phyloP scores from a whole-genome alignment of 2,888 invertebrate species.

The Apoderus coryli region DNA sequence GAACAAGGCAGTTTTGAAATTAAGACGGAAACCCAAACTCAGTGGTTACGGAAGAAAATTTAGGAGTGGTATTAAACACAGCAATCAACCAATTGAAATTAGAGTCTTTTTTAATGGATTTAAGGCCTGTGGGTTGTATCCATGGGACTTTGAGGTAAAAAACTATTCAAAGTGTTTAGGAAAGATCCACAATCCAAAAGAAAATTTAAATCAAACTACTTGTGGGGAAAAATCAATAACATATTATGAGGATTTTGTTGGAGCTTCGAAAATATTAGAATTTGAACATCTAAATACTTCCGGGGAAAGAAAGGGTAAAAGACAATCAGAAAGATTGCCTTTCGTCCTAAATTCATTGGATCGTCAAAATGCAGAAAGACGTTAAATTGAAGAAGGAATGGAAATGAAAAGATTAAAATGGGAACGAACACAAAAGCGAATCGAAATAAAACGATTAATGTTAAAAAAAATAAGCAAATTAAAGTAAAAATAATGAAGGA shows the following conservation, averaged over 20 bases:
- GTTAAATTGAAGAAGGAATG: constrained; percentile 8
- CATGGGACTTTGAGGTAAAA: constrained; percentile 8
- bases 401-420: constrained; percentile 5
- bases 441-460: constrained; percentile 4
- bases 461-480: constrained; percentile 2
- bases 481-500: constrained; percentile 3
- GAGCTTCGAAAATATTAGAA: constrained; percentile 2
- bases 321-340: constrained; percentile 9
- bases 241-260: constrained; percentile 3
- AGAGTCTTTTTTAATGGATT: constrained; percentile 12
- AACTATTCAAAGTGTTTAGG: constrained; percentile 10
- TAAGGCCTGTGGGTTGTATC: constrained; percentile 10
- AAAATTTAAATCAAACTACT: constrained; percentile 3
- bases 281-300: constrained; percentile 2
- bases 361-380: constrained; percentile 9
- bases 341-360: constrained; percentile 9
- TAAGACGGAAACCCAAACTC: constrained; percentile 17
- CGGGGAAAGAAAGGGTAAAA: constrained; percentile 10
- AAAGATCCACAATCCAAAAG: constrained; percentile 4
- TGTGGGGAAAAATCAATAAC: constrained; percentile 2
- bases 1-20: constrained; percentile 20
- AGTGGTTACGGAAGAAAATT: constrained; percentile 12
- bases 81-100: constrained; percentile 6
- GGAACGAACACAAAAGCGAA: constrained; percentile 6
- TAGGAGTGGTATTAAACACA: constrained; percentile 10